Conservation (phyloP, 2,888 invertebrate genomes). For the Alviniconcha strummeri region DNA sequence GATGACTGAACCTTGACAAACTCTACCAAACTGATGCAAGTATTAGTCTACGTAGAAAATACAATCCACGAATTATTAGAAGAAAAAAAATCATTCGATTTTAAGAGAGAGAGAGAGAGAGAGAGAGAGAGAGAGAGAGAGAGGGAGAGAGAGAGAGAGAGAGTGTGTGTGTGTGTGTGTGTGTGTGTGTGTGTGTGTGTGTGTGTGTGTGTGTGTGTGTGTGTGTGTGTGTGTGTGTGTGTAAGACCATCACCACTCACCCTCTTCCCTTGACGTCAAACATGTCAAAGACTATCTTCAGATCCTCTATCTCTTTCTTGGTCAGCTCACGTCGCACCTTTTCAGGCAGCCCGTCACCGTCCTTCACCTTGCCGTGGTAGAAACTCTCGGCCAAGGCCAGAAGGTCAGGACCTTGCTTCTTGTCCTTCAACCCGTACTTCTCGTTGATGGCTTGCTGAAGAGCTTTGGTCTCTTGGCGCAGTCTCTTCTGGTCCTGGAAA, state of each 20-base stretch:
- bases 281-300: constrained; percentile 58
- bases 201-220: no score
- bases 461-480: constrained; percentile 44
- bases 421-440: constrained; percentile 45
- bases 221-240: no score
- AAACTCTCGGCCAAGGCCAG: constrained; percentile 51
- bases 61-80: no score
- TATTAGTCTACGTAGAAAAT: no score
- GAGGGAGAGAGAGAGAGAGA: no score
- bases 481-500: constrained; percentile 18
- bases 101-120: no score
- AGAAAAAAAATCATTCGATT: no score
- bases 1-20: no score
- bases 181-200: no score
- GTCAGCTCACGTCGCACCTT: constrained; percentile 52
- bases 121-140: no score
- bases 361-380: constrained; percentile 43
- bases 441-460: constrained; percentile 45
- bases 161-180: no score
- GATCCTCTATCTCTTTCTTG: constrained; percentile 55
- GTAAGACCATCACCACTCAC: constrained; percentile 40
- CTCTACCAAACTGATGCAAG: no score
- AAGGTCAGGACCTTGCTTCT: constrained; percentile 45
- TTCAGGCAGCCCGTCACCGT: constrained; percentile 50
- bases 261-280: constrained; percentile 60